Conservation (phyloP, 1,140 invertebrate genomes). For the Brachystomella parvula region DNA sequence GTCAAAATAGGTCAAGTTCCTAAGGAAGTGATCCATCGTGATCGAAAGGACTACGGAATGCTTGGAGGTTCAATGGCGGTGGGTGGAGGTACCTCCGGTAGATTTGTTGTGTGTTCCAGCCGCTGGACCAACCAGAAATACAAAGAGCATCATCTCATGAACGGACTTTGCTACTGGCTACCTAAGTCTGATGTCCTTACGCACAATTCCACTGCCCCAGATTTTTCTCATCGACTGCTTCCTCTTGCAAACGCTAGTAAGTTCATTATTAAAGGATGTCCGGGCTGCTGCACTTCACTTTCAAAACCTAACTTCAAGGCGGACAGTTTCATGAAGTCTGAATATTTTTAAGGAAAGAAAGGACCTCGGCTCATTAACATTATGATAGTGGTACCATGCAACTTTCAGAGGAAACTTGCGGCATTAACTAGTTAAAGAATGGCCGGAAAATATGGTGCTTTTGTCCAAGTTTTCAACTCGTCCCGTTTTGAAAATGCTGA, state of each 20-base stretch:
- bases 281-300: background rate
- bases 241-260: background rate
- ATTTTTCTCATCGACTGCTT: background rate
- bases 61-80: constrained; percentile 32
- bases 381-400: too few relatives aligned
- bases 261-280: background rate
- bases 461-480: too few relatives aligned
- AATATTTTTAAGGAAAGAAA: too few relatives aligned
- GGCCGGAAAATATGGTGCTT: too few relatives aligned
- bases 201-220: background rate
- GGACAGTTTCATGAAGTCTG: too few relatives aligned
- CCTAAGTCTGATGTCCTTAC: constrained; percentile 8
- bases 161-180: constrained; percentile 40
- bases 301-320: too few relatives aligned
- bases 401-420: too few relatives aligned
- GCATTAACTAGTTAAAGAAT: too few relatives aligned
- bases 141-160: constrained; percentile 33
- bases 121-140: constrained; percentile 40
- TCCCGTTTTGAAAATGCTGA: too few relatives aligned
- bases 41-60: constrained; percentile 37
- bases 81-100: constrained; percentile 13
- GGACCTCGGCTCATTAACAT: too few relatives aligned
- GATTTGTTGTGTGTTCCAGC: constrained; percentile 39
- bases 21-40: constrained; percentile 7
- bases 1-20: constrained; percentile 3